Conservation (phyloP, 2,113 vertebrate species). For the Terrapene triunguis region DNA sequence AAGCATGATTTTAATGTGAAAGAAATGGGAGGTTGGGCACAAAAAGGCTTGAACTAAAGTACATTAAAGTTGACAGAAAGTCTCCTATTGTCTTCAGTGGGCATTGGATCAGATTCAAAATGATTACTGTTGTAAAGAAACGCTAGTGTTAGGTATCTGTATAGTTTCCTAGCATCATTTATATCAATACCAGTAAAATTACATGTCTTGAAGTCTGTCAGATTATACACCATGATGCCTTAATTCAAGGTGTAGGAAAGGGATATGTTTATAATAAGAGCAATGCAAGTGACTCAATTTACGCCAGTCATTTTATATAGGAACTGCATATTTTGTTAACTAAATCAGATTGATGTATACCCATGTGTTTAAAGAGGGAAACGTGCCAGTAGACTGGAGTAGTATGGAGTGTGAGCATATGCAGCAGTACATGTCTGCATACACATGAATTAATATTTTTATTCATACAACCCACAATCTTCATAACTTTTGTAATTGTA, state of each 20-base stretch:
- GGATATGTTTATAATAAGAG: neutral
- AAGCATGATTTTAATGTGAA: conserved; percentile 8
- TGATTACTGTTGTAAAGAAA: conserved; percentile 41
- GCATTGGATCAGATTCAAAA: conserved; percentile 43
- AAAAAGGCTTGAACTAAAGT: neutral
- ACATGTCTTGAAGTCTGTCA: conserved; percentile 6
- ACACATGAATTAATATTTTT: neutral
- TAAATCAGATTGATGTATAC: neutral
- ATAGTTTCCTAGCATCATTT: conserved; percentile 26
- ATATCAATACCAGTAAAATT: conserved; percentile 15
- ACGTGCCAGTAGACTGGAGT: neutral
- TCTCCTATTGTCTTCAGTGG: neutral
- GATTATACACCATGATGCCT: conserved; percentile 32
- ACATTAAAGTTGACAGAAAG: conserved; percentile 37
- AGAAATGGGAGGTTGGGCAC: conserved; percentile 12
- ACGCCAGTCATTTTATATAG: neutral
- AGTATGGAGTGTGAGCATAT: conserved; percentile 26
- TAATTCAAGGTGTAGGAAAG: conserved; percentile 28
- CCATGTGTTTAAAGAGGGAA: neutral
- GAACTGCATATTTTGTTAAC: conserved; percentile 5
- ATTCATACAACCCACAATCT: neutral
- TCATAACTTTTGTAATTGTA: neutral
- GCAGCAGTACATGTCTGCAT: neutral
- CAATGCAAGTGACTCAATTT: neutral
- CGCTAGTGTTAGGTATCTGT: conserved; percentile 42